These are phyloP conservation scores for Pandemis heparana DNA, from an alignment of 2,888 invertebrate species.

Conservation along the genomic window DNA sequence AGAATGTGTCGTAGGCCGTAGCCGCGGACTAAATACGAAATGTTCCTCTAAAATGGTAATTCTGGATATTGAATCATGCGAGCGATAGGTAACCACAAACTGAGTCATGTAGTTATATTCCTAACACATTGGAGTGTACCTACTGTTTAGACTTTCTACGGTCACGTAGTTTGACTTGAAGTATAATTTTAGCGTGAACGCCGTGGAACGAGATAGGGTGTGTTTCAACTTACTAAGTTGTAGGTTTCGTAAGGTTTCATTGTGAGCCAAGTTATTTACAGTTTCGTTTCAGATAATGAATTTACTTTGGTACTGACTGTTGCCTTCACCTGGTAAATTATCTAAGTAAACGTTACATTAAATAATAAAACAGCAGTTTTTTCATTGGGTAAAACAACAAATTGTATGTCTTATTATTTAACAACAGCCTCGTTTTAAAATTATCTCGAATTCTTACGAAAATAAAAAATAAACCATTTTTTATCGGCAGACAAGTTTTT, in stretches of 20 bases:
- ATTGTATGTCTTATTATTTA: background rate
- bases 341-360: background rate
- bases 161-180: conserved; percentile 51
- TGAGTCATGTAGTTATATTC: conserved; percentile 61
- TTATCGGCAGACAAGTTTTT: background rate
- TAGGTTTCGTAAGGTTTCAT: conserved; percentile 22
- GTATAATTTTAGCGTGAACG: conserved; percentile 36
- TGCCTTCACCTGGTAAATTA: background rate
- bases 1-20: conserved; percentile 25
- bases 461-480: too few relatives aligned
- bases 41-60: conserved; percentile 57
- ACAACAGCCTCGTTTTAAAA: background rate
- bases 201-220: conserved; percentile 37
- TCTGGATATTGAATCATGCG: conserved; percentile 46
- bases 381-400: background rate
- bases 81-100: conserved; percentile 47
- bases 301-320: conserved; percentile 16
- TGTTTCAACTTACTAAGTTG: conserved; percentile 37
- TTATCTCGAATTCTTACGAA: too few relatives aligned
- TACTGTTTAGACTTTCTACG: conserved; percentile 59
- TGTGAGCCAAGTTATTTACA: conserved; percentile 19
- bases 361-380: background rate
- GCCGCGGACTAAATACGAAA: conserved; percentile 25
- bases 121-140: conserved; percentile 47
- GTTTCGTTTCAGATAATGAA: conserved; percentile 16